Conservation (phyloP, 2,797 vertebrate genomes). For the Molossus alvarezi region DNA sequence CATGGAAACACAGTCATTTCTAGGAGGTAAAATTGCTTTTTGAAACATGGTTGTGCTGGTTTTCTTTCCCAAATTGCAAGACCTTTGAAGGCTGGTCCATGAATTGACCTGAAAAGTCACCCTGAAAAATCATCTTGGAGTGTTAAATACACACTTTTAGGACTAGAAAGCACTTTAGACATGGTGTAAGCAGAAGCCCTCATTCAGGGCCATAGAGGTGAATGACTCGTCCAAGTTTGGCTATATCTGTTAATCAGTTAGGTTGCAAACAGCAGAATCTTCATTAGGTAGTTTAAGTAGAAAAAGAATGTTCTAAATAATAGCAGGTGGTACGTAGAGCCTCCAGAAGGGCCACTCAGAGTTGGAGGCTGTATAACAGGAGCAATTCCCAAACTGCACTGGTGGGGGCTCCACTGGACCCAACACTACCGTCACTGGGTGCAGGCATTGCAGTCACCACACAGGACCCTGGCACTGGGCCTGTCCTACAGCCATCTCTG, state of each 20-base stretch:
- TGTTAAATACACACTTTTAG: conserved; percentile 57
- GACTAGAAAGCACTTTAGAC: background rate
- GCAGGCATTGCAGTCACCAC: background rate
- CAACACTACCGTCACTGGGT: background rate
- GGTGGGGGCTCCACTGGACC: background rate
- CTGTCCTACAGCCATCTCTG: no score
- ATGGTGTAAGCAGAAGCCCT: conserved; percentile 2
- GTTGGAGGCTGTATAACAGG: background rate
- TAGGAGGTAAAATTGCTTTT: background rate
- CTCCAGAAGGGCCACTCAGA: background rate
- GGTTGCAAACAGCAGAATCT: background rate
- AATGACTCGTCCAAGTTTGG: conserved; percentile 2
- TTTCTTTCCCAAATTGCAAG: conserved; percentile 44
- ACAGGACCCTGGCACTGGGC: background rate
- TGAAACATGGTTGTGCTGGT: background rate
- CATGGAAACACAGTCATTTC: conserved; percentile 22
- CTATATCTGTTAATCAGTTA: conserved; percentile 19
- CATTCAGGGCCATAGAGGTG: background rate
- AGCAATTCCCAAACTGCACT: background rate
- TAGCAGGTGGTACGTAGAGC: background rate
- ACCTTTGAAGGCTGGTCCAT: conserved; percentile 10
- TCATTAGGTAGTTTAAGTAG: background rate
- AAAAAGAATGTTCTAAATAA: conserved; percentile 21
- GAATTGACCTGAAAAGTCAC: conserved; percentile 50
- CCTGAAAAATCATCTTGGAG: conserved; percentile 54